Conservation (phyloP, 2,888 invertebrate species). For the Brachynemurus nebulosus region DNA sequence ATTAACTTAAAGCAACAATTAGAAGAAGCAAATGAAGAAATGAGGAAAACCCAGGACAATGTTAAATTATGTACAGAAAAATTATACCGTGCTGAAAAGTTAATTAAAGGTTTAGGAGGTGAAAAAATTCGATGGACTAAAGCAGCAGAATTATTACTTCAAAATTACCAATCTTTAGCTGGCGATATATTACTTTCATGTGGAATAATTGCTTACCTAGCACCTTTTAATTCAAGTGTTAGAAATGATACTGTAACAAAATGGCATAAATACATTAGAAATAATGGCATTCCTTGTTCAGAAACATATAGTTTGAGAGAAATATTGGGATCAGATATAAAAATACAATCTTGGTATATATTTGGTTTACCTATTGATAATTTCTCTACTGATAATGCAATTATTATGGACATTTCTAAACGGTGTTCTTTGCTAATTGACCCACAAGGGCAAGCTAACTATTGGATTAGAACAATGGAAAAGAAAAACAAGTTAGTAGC, state of each 20-base stretch:
- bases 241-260: conserved; percentile 43
- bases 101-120: conserved; percentile 77
- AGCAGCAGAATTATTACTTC: conserved; percentile 61
- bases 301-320: conserved; percentile 54
- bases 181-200: conserved; percentile 83
- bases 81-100: conserved; percentile 69
- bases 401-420: conserved; percentile 66
- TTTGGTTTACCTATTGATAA: conserved; percentile 65
- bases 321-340: conserved; percentile 71
- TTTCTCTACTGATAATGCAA: conserved; percentile 74
- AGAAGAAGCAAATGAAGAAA: conserved; percentile 47
- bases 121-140: conserved; percentile 76
- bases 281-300: conserved; percentile 64
- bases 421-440: conserved; percentile 71
- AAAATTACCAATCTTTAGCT: conserved; percentile 64
- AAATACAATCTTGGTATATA: conserved; percentile 77
- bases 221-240: conserved; percentile 64
- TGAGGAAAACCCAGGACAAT: conserved; percentile 54
- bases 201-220: conserved; percentile 79
- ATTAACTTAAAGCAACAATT: conserved; percentile 55
- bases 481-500: conserved; percentile 53
- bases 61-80: conserved; percentile 74
- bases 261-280: conserved; percentile 59
- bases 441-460: conserved; percentile 74
- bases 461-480: conserved; percentile 76